Conservation (phyloP, 1,140 invertebrate genomes). For the Acromyrmex echinatior region DNA sequence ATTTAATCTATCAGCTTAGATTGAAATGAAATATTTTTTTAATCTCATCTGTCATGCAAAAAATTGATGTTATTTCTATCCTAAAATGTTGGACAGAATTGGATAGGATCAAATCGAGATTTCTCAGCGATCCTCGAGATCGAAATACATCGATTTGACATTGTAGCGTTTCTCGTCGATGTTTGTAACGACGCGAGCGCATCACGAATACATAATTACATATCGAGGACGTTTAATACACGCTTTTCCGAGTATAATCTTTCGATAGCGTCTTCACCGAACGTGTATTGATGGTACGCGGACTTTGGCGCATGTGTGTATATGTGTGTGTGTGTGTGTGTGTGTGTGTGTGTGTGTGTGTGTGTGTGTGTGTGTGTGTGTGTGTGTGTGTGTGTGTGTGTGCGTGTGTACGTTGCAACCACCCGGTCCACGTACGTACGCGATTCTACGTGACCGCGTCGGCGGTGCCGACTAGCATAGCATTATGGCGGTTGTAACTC, state of each 20-base stretch:
- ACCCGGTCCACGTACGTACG: constrained; percentile 53
- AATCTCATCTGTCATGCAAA: background rate
- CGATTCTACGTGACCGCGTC: constrained; percentile 50
- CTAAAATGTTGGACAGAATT: constrained; percentile 6
- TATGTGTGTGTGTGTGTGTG: background rate
- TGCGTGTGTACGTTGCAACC: constrained; percentile 20
- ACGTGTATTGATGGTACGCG: constrained; percentile 16
- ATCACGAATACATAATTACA: constrained; percentile 52
- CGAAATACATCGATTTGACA: constrained; percentile 18
- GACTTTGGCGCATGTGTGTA: background rate
- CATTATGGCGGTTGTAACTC: constrained; percentile 61
- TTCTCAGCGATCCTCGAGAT: constrained; percentile 7
- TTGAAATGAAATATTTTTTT: background rate
- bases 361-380: background rate
- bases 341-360: background rate
- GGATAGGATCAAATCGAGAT: background rate
- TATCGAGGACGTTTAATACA: constrained; percentile 31
- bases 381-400: background rate
- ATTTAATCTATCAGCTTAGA: background rate
- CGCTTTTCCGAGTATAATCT: constrained; percentile 38
- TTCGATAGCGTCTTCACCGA: constrained; percentile 40
- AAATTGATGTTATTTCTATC: background rate
- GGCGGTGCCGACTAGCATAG: constrained; percentile 54
- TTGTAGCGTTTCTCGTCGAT: background rate
- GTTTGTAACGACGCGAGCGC: constrained; percentile 29